These are phyloP conservation scores for Gymnarchus niloticus DNA, from an alignment of 2,113 vertebrate genomes.

Conservation along the genomic window DNA sequence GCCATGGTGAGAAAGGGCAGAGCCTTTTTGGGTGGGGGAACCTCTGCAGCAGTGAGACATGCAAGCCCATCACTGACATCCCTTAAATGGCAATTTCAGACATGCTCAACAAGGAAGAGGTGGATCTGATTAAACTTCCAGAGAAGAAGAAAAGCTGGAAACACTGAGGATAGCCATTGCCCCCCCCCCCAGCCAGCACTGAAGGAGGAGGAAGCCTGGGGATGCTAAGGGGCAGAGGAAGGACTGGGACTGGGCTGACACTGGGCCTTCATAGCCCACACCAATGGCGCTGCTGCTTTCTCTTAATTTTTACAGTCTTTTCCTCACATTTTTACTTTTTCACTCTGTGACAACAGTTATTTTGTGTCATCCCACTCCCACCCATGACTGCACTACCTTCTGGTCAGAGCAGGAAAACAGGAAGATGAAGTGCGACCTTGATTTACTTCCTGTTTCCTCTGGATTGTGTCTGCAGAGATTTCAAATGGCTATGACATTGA, in stretches of 20 bases:
- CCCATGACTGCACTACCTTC: background rate
- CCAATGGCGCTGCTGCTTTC: background rate
- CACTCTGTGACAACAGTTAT: background rate
- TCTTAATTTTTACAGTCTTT: background rate
- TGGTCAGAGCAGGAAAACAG: background rate
- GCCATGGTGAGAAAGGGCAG: constrained; percentile 50
- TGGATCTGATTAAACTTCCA: constrained; percentile 46
- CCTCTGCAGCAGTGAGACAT: background rate
- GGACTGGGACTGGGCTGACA: background rate
- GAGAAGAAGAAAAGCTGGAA: constrained; percentile 57
- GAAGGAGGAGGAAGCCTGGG: background rate
- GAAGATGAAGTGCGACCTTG: background rate
- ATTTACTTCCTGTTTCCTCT: no score
- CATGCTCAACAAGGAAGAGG: constrained; percentile 51
- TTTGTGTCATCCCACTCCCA: background rate
- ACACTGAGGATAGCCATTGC: constrained; percentile 45
- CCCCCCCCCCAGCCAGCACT: background rate
- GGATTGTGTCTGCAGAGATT: background rate
- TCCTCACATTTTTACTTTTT: background rate
- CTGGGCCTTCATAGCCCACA: background rate
- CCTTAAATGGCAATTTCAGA: constrained; percentile 25
- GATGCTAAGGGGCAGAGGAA: background rate
- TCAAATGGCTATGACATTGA: background rate
- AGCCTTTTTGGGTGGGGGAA: background rate
- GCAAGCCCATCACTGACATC: background rate